phyloP scores from a whole-genome alignment of 2,113 vertebrate genomes.

The Psephotus haematonotus region DNA sequence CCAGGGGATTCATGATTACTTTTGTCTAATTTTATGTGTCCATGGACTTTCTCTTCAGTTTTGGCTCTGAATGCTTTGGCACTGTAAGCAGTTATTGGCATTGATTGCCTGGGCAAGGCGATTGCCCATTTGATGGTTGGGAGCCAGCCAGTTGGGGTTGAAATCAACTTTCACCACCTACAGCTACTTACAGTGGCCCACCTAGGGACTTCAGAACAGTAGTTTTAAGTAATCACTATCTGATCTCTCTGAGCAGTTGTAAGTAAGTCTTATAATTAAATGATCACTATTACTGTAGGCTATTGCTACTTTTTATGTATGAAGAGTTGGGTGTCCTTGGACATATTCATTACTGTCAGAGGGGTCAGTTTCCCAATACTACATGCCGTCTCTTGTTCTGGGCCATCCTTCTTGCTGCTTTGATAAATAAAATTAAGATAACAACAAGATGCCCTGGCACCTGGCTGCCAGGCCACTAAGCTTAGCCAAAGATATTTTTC shows the following conservation, averaged over 20 bases:
- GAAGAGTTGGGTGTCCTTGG: neutral
- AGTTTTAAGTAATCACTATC: neutral
- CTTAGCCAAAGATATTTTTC: neutral
- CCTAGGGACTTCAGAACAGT: neutral
- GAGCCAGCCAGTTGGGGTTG: neutral
- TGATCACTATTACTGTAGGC: neutral
- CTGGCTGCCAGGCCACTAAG: neutral
- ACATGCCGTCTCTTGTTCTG: neutral
- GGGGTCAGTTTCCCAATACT: neutral
- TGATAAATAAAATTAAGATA: neutral
- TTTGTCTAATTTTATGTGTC: neutral
- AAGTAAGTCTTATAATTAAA: neutral
- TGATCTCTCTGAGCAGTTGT: fast-evolving
- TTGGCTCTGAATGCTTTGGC: neutral
- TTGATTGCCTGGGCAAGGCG: neutral
- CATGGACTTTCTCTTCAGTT: neutral
- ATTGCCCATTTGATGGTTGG: neutral
- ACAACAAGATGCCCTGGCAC: neutral
- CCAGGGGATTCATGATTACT: neutral
- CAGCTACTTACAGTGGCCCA: neutral
- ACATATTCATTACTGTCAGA: neutral
- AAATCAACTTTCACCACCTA: neutral
- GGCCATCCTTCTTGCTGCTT: neutral
- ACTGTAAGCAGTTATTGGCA: neutral
- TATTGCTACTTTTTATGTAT: neutral